phyloP scores from a whole-genome alignment of 2,888 invertebrate genomes.

The Torymus tubicola region DNA sequence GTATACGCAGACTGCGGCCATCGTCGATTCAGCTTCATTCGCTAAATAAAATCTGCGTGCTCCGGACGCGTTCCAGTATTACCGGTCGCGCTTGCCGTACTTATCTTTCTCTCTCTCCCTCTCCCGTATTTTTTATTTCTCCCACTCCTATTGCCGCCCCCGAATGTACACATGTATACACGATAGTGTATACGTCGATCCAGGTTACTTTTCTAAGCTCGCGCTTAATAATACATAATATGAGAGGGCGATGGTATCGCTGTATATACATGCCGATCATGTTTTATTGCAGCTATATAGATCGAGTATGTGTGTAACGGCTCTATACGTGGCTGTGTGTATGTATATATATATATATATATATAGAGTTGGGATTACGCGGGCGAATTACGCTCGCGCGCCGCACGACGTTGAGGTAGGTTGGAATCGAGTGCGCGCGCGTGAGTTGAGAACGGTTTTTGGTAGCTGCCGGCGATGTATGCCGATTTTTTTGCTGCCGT shows the following conservation, averaged over 20 bases:
- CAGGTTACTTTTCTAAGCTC: not conserved
- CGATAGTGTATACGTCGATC: not conserved
- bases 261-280: not conserved
- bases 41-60: slow-evolving; percentile 27
- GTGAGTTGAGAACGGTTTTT: slow-evolving; percentile 2
- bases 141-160: not conserved
- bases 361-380: too few relatives aligned
- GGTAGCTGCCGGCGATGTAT: slow-evolving; percentile 17
- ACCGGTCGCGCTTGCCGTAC: slow-evolving; percentile 37
- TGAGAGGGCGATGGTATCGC: slow-evolving; percentile 18
- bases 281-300: too few relatives aligned
- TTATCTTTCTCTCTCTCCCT: too few relatives aligned
- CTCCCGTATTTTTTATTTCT: not conserved
- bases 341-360: too few relatives aligned
- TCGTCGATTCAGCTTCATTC: slow-evolving; percentile 4
- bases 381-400: too few relatives aligned
- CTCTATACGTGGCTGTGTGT: too few relatives aligned
- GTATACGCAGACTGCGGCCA: not conserved
- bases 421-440: too few relatives aligned
- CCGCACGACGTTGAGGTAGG: too few relatives aligned
- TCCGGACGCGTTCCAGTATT: slow-evolving; percentile 41
- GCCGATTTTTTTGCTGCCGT: not conserved
- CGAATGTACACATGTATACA: not conserved
- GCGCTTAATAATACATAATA: slow-evolving; percentile 18
- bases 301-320: too few relatives aligned